Percentiles rank a stretch among this genome's conserved stretches.
Conservation (phyloP, 2,113 vertebrate genomes). For the Bombycilla garrulus region DNA sequence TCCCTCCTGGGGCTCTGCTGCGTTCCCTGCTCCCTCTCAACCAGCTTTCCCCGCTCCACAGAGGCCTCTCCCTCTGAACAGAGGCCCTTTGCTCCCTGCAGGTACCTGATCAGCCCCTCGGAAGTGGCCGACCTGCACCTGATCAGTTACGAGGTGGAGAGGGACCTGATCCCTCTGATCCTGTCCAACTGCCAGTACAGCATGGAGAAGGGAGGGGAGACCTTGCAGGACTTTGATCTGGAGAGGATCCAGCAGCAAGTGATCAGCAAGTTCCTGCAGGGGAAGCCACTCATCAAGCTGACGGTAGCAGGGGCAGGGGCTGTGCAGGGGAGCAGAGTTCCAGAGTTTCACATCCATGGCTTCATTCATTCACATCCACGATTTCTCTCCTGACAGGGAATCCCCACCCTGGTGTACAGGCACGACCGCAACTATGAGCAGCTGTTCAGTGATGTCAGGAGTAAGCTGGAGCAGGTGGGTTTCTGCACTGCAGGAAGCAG, state of each 20-base stretch:
- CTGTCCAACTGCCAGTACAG: slow-evolving; percentile 93
- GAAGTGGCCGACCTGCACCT: slow-evolving; percentile 90
- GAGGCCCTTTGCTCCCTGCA: slow-evolving; percentile 25
- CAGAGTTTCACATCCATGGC: neutral
- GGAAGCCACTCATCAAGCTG: slow-evolving; percentile 85
- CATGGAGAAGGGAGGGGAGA: slow-evolving; percentile 84
- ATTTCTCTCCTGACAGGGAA: slow-evolving; percentile 74
- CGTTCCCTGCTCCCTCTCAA: neutral
- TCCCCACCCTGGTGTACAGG: slow-evolving; percentile 87
- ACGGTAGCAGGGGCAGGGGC: slow-evolving; percentile 66
- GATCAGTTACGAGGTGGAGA: slow-evolving; percentile 87
- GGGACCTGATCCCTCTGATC: slow-evolving; percentile 86
- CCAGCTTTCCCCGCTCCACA: neutral
- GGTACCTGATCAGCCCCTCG: slow-evolving; percentile 83
- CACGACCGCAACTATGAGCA: slow-evolving; percentile 89
- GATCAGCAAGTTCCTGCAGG: slow-evolving; percentile 84
- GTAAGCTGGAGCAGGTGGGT: slow-evolving; percentile 85
- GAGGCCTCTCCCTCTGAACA: neutral
- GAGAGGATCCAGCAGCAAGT: slow-evolving; percentile 90
- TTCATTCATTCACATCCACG: too few relatives aligned
- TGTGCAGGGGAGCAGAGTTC: neutral
- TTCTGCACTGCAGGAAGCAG: neutral
- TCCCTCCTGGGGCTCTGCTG: neutral
- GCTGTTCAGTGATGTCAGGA: slow-evolving; percentile 82
- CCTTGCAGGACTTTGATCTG: slow-evolving; percentile 84